phyloP scores from a whole-genome alignment of 2,888 invertebrate genomes.

The Cacoxenus indagator region DNA sequence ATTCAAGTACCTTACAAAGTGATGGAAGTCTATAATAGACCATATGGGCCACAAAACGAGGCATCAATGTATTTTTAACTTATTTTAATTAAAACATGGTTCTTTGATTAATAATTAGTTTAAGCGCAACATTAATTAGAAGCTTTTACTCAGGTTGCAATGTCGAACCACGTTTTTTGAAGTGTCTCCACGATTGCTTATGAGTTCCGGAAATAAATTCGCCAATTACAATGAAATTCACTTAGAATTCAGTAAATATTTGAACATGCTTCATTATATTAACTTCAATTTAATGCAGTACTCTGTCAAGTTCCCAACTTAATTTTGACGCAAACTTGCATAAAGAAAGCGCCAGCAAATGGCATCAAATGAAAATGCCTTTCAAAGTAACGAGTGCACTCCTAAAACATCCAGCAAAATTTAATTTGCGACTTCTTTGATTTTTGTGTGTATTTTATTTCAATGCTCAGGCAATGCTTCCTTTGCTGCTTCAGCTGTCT shows the following conservation, averaged over 20 bases:
- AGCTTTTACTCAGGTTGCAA: no score
- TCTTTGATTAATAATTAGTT: no score
- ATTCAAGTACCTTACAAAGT: no score
- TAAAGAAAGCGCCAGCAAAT: background rate
- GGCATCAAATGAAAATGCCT: background rate
- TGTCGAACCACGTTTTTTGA: no score
- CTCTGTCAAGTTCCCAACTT: background rate
- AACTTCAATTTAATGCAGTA: background rate
- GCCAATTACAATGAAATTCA: no score
- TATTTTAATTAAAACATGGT: no score
- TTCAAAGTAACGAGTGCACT: background rate
- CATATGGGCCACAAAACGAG: no score
- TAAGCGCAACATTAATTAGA: no score
- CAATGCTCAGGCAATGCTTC: constrained; percentile 6
- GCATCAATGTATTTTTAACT: no score
- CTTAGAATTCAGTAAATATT: background rate
- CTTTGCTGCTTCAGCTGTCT: background rate
- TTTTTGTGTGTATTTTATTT: constrained; percentile 11
- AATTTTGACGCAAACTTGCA: background rate
- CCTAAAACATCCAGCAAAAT: background rate
- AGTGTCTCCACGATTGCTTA: no score
- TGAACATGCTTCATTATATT: background rate
- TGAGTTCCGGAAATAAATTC: no score
- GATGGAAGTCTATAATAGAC: no score
- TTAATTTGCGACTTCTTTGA: constrained; percentile 2